These are phyloP conservation scores for Sialia sialis DNA, from an alignment of 2,113 vertebrate genomes.

Conservation along the genomic window DNA sequence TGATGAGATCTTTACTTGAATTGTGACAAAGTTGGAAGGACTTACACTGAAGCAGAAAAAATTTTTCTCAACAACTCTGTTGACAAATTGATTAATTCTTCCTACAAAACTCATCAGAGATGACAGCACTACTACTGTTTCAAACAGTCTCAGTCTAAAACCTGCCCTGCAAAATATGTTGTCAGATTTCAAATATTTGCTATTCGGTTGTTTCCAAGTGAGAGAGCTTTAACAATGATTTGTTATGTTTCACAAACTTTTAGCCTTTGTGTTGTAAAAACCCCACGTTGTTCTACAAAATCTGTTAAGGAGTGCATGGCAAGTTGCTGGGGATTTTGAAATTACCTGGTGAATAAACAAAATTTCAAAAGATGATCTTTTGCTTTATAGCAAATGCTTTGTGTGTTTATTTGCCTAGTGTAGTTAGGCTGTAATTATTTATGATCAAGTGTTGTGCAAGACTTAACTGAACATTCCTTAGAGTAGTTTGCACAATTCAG, in stretches of 20 bases:
- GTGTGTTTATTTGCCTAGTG: not conserved
- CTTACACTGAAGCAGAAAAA: not conserved
- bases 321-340: not conserved
- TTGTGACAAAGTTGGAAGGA: not conserved
- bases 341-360: not conserved
- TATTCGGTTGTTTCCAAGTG: not conserved
- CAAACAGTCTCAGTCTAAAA: not conserved
- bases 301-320: not conserved
- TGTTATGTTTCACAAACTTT: not conserved
- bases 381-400: not conserved
- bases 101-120: not conserved
- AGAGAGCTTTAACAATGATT: not conserved
- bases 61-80: not conserved
- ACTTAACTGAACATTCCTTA: not conserved
- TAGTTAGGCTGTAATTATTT: constrained; percentile 28
- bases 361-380: not conserved
- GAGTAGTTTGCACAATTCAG: not conserved
- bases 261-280: fast-evolving
- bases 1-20: not conserved
- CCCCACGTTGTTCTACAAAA: not conserved
- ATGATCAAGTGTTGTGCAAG: not conserved
- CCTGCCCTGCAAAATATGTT: not conserved
- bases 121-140: not conserved
- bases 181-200: not conserved
- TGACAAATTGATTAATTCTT: not conserved